phyloP scores from a whole-genome alignment of 2,113 vertebrate genomes.

The Herpailurus yagouaroundi region DNA sequence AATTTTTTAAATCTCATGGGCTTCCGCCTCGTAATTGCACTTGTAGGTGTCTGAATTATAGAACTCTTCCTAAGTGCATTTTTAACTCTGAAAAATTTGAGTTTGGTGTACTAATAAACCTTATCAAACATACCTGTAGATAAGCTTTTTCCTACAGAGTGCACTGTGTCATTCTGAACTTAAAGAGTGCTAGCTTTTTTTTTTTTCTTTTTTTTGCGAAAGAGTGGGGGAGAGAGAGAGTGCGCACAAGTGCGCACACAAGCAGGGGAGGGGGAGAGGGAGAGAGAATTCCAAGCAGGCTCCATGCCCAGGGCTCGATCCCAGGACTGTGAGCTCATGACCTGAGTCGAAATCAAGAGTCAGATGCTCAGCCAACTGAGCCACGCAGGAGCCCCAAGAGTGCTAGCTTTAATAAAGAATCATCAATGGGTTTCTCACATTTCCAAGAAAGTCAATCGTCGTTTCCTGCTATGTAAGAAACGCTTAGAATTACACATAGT shows the following conservation, averaged over 20 bases:
- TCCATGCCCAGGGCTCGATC: no score
- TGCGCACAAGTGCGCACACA: no score
- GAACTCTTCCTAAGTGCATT: background rate
- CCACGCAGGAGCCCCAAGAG: background rate
- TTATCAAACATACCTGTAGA: background rate
- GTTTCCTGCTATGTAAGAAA: constrained; percentile 29
- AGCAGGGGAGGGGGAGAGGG: no score
- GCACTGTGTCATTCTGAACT: background rate
- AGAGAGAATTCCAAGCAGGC: no score
- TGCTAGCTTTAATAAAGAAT: background rate
- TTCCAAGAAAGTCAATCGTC: background rate
- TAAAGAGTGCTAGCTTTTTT: background rate
- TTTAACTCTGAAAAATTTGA: constrained; percentile 6
- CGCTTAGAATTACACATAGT: background rate
- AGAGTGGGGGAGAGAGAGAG: no score
- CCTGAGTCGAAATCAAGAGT: no score
- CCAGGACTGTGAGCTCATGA: no score
- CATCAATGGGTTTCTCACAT: background rate
- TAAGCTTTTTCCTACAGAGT: background rate
- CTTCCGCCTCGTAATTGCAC: background rate
- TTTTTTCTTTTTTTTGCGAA: no score
- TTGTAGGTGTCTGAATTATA: background rate
- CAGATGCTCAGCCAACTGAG: no score
- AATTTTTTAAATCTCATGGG: background rate
- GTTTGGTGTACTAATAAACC: background rate